These are phyloP conservation scores for Engraulis encrasicolus DNA, from an alignment of 2,113 vertebrate species.

Conservation along the genomic window DNA sequence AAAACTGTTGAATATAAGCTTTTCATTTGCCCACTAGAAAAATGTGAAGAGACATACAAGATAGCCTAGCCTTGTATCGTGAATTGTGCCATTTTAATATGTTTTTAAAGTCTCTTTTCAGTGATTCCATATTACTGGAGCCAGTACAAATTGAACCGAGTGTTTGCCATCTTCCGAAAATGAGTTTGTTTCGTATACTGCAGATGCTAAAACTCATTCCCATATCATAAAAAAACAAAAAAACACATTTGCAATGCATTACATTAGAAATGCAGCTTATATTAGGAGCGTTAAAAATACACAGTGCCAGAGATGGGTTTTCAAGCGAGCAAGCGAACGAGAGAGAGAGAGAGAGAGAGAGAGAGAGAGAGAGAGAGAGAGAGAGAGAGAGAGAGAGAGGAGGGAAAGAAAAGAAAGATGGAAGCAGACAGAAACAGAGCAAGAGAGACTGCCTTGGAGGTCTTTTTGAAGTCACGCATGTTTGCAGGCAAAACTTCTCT, in stretches of 20 bases:
- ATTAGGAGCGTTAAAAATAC: constrained; percentile 8
- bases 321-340: background rate
- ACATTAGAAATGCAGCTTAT: constrained; percentile 8
- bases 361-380: no score
- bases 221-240: background rate
- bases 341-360: background rate
- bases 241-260: background rate
- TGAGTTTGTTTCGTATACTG: background rate
- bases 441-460: background rate
- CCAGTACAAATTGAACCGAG: background rate
- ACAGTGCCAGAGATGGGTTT: background rate
- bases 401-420: background rate
- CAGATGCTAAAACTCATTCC: background rate
- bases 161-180: background rate
- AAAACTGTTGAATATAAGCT: no score
- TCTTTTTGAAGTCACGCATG: background rate
- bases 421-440: background rate
- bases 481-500: background rate
- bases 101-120: background rate
- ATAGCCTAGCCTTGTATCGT: background rate
- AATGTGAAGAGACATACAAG: no score
- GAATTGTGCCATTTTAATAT: background rate
- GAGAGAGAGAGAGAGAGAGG: background rate
- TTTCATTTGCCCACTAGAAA: no score
- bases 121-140: background rate